Evolutionary conservation across 2,797 vertebrate species (phyloP), one percentile per base, ranked within the genome.

Genomic region (Hypotaenidia okinawae): DNA sequence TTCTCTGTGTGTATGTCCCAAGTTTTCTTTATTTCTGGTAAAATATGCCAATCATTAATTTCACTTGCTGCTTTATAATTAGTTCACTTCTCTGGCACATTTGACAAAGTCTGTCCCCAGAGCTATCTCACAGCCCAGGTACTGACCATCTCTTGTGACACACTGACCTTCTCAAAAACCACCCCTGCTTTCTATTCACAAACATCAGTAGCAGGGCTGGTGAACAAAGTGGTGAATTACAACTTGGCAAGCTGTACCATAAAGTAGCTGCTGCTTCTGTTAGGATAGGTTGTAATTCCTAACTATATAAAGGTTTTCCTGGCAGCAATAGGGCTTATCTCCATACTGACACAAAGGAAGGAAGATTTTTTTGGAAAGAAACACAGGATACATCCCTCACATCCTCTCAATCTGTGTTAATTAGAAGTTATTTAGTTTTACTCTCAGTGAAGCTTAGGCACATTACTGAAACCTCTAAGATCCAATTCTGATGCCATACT

Each of bases 351-450:
- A 85, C 81, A 75, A 87, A 63, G 25, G 11, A 78, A 82, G 23
- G 18, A 76, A 55, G 28, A 45, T 9, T 83, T 80, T 68, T 80
- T 68, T 62, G 4, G 10, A 32, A 72, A 74, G n/a, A 72, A 95
- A 57, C 47, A 73, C 23, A 25, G 24, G n/a, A 49, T 30, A 33
- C 30, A 45, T 69, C 19, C n/a, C 25, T 81, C 76, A 37, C 27
- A 69, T 30, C 19, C 9, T 86, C 21, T 88, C 35, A 73, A 84
- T 74, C 49, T 61, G 14, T 67, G 43, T 81, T 79, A 93, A 90
- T 86, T 93, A 52, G 39, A 83, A 63, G 39, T 76, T 67, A 78
- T 22, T 89, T 90, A 83, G n/a, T 85, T 92, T 94, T 74, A 76
- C 52, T 84, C 33, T 73, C 85, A 76, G 35, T 25, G 13, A 88